These are phyloP conservation scores for Semnornis frantzii DNA, from an alignment of 2,113 vertebrate genomes.

Conservation along the genomic window DNA sequence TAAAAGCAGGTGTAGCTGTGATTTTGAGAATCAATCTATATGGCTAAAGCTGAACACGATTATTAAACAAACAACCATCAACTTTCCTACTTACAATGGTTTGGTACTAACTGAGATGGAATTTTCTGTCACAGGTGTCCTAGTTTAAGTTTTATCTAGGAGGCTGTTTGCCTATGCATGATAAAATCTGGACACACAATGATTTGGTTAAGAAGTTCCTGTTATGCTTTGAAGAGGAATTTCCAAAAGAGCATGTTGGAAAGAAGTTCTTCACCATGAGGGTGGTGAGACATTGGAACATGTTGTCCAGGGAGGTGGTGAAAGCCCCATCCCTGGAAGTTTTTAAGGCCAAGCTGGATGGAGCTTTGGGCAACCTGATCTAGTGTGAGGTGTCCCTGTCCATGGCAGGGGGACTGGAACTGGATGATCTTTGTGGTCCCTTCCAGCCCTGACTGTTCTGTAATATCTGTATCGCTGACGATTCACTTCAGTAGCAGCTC, in stretches of 20 bases:
- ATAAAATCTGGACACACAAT: background rate
- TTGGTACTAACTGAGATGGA: background rate
- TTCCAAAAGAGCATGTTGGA: background rate
- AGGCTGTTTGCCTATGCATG: background rate
- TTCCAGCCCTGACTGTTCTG: no score
- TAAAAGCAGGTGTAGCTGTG: conserved; percentile 27
- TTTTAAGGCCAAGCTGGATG: no score
- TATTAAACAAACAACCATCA: background rate
- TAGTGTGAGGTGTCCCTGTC: no score
- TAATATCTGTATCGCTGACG: background rate
- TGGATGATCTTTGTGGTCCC: no score
- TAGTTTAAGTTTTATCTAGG: background rate
- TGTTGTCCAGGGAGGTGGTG: no score
- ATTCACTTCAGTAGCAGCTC: background rate
- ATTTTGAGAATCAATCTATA: background rate
- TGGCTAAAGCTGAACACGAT: accelerated
- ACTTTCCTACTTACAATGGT: background rate
- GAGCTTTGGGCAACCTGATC: no score
- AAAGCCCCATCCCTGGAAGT: no score
- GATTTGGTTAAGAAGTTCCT: background rate
- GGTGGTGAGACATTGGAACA: no score
- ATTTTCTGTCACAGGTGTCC: background rate
- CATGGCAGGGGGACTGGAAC: no score
- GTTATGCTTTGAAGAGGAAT: background rate
- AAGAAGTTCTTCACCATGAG: no score